Evolutionary conservation across 2,113 vertebrate species (phyloP), one percentile per base, ranked within the genome.

Genomic region (Collichthys lucidus): DNA sequence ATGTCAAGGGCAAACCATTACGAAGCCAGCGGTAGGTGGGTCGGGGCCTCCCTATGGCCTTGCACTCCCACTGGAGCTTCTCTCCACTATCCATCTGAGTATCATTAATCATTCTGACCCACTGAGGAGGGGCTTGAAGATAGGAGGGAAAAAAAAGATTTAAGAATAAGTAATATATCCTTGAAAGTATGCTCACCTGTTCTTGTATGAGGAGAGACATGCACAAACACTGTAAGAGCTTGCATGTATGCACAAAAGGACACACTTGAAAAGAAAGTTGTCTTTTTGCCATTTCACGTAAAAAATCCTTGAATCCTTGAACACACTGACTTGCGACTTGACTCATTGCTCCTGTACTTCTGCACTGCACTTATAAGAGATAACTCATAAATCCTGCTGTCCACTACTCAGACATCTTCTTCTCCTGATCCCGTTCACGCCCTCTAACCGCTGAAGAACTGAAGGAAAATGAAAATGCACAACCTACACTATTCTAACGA

Each of bases 91-190:
- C 98, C 82, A 99, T 77, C 11, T 96, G 96, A 29, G 97, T 98
- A n/a, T 99, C 96, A 70, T 99, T 98, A 92, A 99, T 96, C 87
- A 96, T 96, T 84, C 96, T 96, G 71, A 96, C 91, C 98, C 98
- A 99, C 76, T 97, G 96, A 71, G 98, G 98, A 62, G 96, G 95
- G 42, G 96, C 98, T 99, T 86, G n/a, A 86, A 92, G 63, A 91
- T 35, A 81, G 50, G 47, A 70, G 59, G n/a, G n/a, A 60, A 59
- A 75, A 83, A 62, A 74, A 59, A 72, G 29, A 77, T 35, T 46
- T 55, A 71, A 68, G 77, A 84, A 75, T 84, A 69, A 86, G 65
- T 88, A 75, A 87, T 86, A 49, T 74, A 90, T 89, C 85, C 83
- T 84, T 87, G 84, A 90, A 80, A 49, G 53, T 62, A 26, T 17